Evolutionary conservation across 37 sponge, comb jelly and placozoan species (phyloP), one percentile per base, ranked within the genome.

Genomic region (Oscarella lobularis): DNA sequence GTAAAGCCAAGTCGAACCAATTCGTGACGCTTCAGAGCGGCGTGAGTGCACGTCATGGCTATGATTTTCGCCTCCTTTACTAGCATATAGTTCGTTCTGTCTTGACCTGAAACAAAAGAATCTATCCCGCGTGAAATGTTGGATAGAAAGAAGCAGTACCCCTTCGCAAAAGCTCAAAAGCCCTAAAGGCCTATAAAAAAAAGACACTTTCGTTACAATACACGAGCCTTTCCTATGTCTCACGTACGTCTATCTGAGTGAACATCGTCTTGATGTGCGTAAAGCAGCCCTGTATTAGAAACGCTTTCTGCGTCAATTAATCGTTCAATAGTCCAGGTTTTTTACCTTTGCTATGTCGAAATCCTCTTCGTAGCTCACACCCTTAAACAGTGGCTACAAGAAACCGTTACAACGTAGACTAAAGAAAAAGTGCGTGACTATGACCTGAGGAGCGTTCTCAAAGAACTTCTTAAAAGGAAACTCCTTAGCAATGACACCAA

Each of bases 41-140:
- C 99, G 76, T 98, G 99, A 2, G 99, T 98, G 41, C 99, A 98
- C 3, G 99, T 98, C 92, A 98, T 86, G 41, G 99, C 99, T 30
- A 98, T 91, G 38, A 98, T 85, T 79, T 91, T 91, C 29, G 99
- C 99, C 74, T 91, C 92, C 60, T 90, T 94, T 36, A 89, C 82
- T 73, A 98, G 82, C 39, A 98, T 81, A 84, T 94, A 98, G 86
- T 98, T 88, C 74, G 89, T 83, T 2, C 99, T 73, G 68, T 98
- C 95, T 9, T 70, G 35, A 29, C 71, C 71, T 48, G 60, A 48
- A 27, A 9, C 66, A 3, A 67, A 4, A 9, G n/a, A n/a, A n/a
- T n/a, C n/a, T 40, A 40, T 6, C 75, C 35, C 41, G 35, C 75
- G 70, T 5, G 33, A 4, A 73, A 76, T 73, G 3, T 4, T 76